Percentiles rank a stretch among this genome's conserved stretches.
These are phyloP conservation scores for Aphaenogaster rudis DNA, from an alignment of 1,140 invertebrate genomes.

Conservation along the genomic window DNA sequence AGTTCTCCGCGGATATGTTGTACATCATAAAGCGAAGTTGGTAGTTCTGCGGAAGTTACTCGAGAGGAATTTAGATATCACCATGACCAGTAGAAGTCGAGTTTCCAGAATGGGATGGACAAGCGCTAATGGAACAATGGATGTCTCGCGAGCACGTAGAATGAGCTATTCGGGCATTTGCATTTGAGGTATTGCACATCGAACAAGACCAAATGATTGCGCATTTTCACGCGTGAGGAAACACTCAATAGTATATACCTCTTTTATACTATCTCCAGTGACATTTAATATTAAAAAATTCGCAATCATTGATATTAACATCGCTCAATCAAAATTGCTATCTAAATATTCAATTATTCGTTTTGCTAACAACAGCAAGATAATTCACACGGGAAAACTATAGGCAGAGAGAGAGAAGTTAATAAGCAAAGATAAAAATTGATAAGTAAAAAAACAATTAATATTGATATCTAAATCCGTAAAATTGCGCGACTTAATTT, in stretches of 20 bases:
- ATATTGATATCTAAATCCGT: neutral
- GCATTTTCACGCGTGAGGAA: slow-evolving; percentile 30
- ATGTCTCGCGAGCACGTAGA: slow-evolving; percentile 18
- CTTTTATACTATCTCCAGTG: neutral
- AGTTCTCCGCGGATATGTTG: neutral
- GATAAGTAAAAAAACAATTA: neutral
- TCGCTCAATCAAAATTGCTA: neutral
- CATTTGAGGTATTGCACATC: slow-evolving; percentile 63
- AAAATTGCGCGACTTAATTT: neutral
- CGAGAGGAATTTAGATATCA: slow-evolving; percentile 31
- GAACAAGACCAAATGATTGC: slow-evolving; percentile 59
- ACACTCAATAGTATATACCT: neutral
- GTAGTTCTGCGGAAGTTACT: slow-evolving; percentile 44
- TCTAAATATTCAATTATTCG: neutral
- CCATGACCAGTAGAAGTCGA: neutral
- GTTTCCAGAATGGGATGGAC: slow-evolving; percentile 24
- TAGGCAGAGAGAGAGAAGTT: neutral
- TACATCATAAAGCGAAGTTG: slow-evolving; percentile 3
- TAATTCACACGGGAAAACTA: neutral
- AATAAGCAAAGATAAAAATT: neutral
- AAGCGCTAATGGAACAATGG: slow-evolving; percentile 68
- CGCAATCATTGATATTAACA: neutral
- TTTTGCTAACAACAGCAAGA: neutral
- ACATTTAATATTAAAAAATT: neutral
- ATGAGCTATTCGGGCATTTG: slow-evolving; percentile 59